Evolutionary conservation across 35 echinoderm and acorn worm genomes (phyloP).

Genomic region (Heliocidaris tuberculata): DNA sequence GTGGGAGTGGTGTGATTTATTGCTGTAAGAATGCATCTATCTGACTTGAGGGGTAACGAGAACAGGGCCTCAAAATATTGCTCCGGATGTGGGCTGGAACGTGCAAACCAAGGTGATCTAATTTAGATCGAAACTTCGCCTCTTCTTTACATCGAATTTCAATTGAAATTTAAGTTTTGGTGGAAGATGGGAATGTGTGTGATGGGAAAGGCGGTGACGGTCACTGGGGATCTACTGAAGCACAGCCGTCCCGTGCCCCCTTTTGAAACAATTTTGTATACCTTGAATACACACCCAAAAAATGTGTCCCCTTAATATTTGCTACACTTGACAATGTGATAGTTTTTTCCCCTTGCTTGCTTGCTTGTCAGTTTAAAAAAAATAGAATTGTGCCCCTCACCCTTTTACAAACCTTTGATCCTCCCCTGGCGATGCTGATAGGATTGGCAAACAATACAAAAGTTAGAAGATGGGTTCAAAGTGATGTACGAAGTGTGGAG

Average conservation of each 20-base stretch:
- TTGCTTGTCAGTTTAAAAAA: background rate
- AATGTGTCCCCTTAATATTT: too few relatives aligned
- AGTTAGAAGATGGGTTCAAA: too few relatives aligned
- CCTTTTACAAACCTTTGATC: too few relatives aligned
- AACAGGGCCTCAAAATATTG: background rate
- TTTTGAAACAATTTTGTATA: too few relatives aligned
- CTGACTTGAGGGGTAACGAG: background rate
- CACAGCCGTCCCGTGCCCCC: too few relatives aligned
- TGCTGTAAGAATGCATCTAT: background rate
- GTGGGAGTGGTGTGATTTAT: background rate
- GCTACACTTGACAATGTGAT: too few relatives aligned
- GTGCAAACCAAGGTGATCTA: conserved; percentile 9
- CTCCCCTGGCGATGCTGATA: background rate
- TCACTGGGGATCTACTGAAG: too few relatives aligned
- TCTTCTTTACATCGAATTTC: background rate
- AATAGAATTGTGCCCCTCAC: too few relatives aligned
- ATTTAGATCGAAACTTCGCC: background rate
- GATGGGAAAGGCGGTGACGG: background rate
- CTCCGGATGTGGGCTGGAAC: background rate
- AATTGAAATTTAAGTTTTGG: background rate
- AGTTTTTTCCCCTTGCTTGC: background rate
- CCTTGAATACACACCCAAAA: too few relatives aligned
- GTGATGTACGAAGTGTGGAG: too few relatives aligned
- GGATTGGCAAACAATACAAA: too few relatives aligned
- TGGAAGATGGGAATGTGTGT: too few relatives aligned